phyloP scores from a whole-genome alignment of 2,797 vertebrate genomes.

The Sebastiscus tertius region DNA sequence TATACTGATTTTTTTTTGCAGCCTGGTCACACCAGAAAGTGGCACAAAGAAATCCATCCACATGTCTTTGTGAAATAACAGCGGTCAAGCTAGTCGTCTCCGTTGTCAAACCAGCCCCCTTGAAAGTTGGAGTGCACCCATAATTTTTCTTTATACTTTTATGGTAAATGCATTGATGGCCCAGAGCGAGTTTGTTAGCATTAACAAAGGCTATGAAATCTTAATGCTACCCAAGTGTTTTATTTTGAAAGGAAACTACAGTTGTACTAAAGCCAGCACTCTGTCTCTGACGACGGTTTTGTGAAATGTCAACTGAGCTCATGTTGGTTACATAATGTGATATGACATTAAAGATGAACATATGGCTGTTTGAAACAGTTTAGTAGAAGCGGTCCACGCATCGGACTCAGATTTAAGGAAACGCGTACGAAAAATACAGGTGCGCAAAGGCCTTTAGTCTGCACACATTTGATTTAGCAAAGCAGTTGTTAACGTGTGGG shows the following conservation, averaged over 20 bases:
- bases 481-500: not conserved
- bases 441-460: not conserved
- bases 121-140: too few species aligned
- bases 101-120: too few species aligned
- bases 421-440: too few species aligned
- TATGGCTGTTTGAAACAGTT: not conserved
- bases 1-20: not conserved
- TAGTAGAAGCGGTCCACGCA: too few species aligned
- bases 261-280: not conserved
- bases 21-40: not conserved
- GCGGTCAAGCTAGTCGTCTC: too few species aligned
- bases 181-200: not conserved
- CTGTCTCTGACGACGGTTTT: not conserved
- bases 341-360: not conserved
- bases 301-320: constrained; percentile 1
- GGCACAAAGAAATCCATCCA: too few species aligned
- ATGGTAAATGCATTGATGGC: not conserved
- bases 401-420: too few species aligned
- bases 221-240: not conserved
- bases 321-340: not conserved
- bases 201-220: not conserved
- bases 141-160: not conserved
- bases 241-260: not conserved
- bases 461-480: not conserved
- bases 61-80: not conserved